Conservation (phyloP, 1,140 invertebrate species). For the Cydia fagiglandana region DNA sequence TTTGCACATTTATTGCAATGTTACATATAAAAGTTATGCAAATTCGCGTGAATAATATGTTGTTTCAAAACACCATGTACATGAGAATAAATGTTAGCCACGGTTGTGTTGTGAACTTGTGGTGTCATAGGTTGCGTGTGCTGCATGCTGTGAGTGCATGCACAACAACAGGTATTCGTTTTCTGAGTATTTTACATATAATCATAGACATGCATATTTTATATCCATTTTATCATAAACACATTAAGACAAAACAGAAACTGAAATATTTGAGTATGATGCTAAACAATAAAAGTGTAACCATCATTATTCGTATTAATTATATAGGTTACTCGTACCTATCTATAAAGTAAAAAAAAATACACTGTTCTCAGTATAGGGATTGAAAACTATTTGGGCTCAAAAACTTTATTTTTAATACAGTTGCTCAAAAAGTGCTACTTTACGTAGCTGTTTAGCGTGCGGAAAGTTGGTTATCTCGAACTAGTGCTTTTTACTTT, state of each 20-base stretch:
- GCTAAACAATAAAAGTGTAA: no score
- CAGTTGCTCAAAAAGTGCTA: no score
- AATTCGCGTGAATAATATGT: background rate
- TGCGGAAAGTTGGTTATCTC: no score
- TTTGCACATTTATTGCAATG: background rate
- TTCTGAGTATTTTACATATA: background rate
- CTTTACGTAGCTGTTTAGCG: no score
- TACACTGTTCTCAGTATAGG: no score
- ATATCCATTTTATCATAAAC: background rate
- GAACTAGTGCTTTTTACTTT: no score
- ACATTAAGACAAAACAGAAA: background rate
- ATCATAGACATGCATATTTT: background rate
- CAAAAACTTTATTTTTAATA: no score
- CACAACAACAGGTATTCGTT: background rate
- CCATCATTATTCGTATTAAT: no score
- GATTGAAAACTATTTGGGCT: no score
- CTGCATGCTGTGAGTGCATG: constrained; percentile 17
- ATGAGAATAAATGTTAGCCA: constrained; percentile 7
- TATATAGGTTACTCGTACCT: no score
- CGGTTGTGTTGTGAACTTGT: constrained; percentile 16
- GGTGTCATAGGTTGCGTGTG: constrained; percentile 17
- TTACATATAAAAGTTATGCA: background rate
- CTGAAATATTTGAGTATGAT: background rate
- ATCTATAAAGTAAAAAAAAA: no score
- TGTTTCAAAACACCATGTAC: background rate